A percentile compares a stretch with the other conserved stretches of the same genome.
Conservation (phyloP, 2,113 vertebrate genomes). For the Microcebus lehilahytsara region DNA sequence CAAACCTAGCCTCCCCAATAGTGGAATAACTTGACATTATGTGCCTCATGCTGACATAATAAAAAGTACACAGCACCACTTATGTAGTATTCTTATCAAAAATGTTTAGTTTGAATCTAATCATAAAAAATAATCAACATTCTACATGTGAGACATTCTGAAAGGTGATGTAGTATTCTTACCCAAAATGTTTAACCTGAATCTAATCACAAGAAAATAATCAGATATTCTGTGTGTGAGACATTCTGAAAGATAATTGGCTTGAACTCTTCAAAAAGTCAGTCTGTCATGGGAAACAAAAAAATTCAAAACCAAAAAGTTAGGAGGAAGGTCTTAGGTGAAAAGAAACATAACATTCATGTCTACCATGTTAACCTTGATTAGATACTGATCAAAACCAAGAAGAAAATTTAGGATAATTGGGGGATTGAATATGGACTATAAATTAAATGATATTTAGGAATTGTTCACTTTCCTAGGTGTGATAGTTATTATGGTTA, state of each 20-base stretch:
- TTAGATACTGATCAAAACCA: slow-evolving; percentile 8
- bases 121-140: neutral
- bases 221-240: neutral
- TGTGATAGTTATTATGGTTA: neutral
- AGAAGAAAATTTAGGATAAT: slow-evolving; percentile 27
- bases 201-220: slow-evolving; percentile 7
- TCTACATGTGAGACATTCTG: neutral
- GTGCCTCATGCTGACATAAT: neutral
- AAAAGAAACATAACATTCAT: slow-evolving; percentile 21
- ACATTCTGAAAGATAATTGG: slow-evolving; percentile 29
- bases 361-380: neutral
- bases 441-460: slow-evolving; percentile 35
- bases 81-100: slow-evolving; percentile 9
- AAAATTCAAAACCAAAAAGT: slow-evolving; percentile 3
- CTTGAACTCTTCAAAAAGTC: slow-evolving; percentile 19
- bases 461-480: neutral
- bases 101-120: slow-evolving; percentile 26
- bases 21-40: neutral
- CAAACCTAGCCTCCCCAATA: neutral
- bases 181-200: neutral
- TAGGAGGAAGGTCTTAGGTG: neutral
- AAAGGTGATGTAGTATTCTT: slow-evolving; percentile 11
- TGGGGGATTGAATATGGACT: neutral
- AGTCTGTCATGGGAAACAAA: slow-evolving; percentile 1
- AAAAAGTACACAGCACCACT: neutral